Evolutionary conservation across 2,797 vertebrate genomes (phyloP).

Genomic region (Premnoplex brunnescens): DNA sequence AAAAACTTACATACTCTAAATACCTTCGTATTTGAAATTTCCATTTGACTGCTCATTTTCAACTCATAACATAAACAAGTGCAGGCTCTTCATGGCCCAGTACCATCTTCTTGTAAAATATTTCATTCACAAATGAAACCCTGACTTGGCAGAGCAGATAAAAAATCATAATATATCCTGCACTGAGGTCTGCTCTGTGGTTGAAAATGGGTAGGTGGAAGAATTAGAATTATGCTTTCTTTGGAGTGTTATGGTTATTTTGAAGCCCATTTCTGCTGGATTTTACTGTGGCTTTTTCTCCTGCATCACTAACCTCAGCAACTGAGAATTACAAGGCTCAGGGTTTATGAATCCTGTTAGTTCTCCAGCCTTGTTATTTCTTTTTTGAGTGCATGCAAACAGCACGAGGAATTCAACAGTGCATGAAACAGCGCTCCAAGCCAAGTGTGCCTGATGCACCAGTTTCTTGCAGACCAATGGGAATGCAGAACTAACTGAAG

Average conservation of each 20-base stretch:
- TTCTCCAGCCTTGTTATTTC: not conserved
- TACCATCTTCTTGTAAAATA: not conserved
- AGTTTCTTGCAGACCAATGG: not conserved
- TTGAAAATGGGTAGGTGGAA: not conserved
- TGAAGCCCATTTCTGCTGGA: not conserved
- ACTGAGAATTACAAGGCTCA: not conserved
- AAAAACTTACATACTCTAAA: not conserved
- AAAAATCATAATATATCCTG: not conserved
- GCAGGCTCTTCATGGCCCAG: not conserved
- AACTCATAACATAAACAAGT: not conserved
- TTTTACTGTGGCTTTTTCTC: not conserved
- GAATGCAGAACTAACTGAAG: not conserved
- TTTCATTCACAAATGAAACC: not conserved
- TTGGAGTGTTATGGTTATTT: not conserved
- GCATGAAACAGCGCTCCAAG: not conserved
- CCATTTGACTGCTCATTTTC: not conserved
- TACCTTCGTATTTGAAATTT: not conserved
- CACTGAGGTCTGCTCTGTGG: not conserved
- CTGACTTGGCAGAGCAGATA: not conserved
- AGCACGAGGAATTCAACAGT: not conserved
- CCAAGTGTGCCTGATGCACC: not conserved
- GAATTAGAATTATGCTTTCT: not conserved
- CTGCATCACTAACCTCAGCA: not conserved
- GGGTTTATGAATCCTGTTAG: not conserved
- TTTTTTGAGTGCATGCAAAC: not conserved